phyloP scores from a whole-genome alignment of 2,888 invertebrate genomes.

The Drosophila ochracea region DNA sequence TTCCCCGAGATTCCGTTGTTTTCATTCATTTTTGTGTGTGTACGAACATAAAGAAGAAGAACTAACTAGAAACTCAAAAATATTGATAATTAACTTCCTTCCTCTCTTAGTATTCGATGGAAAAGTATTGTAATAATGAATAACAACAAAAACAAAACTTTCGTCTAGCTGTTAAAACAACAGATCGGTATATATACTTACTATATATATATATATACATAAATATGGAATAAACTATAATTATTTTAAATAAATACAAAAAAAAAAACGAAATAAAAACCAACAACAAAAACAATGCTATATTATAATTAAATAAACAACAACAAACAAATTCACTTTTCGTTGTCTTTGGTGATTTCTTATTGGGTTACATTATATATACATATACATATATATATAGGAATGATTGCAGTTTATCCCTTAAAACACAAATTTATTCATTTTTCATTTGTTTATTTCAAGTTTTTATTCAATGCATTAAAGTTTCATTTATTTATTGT shows the following conservation, averaged over 20 bases:
- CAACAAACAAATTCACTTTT: slow-evolving; percentile 21
- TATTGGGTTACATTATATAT: neutral
- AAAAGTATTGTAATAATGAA: slow-evolving; percentile 63
- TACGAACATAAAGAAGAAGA: neutral
- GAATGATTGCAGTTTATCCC: neutral
- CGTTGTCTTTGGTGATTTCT: neutral
- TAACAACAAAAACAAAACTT: slow-evolving; percentile 11
- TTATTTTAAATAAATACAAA: slow-evolving; percentile 57
- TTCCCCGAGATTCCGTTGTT: neutral
- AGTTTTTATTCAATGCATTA: neutral
- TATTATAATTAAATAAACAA: slow-evolving; percentile 65
- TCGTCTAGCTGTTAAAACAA: slow-evolving; percentile 36
- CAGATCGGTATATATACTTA: slow-evolving; percentile 39
- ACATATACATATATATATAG: neutral
- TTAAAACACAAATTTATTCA: neutral
- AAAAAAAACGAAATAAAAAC: slow-evolving; percentile 25
- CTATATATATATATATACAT: slow-evolving; percentile 24
- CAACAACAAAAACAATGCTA: slow-evolving; percentile 56
- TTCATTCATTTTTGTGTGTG: neutral
- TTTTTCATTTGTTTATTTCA: neutral
- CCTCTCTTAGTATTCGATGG: slow-evolving; percentile 67
- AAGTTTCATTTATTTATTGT: neutral
- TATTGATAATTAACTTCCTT: slow-evolving; percentile 56
- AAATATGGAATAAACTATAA: slow-evolving; percentile 57
- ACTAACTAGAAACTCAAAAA: slow-evolving; percentile 28